Percentiles rank a stretch among this genome's conserved stretches.
These are phyloP conservation scores for Drosophila tropicalis DNA, from an alignment of 1,140 invertebrate species.

Conservation along the genomic window DNA sequence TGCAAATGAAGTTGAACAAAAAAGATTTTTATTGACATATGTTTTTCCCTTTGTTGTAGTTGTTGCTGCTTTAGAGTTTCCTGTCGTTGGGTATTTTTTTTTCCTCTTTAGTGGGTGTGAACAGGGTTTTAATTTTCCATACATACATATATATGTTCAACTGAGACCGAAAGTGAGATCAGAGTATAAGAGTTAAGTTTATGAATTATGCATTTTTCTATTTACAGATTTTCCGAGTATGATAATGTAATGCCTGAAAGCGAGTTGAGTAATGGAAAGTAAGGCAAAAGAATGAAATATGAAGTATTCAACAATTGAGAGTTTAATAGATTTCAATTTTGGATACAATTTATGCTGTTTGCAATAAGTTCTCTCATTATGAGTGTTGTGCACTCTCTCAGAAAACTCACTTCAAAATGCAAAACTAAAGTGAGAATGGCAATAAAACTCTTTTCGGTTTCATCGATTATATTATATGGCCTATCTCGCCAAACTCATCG, in stretches of 20 bases:
- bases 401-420: too few relatives aligned
- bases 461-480: too few relatives aligned
- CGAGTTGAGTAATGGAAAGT: slow-evolving; percentile 41
- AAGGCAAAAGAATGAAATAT: not conserved
- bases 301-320: not conserved
- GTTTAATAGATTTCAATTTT: too few relatives aligned
- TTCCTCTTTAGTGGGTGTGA: slow-evolving; percentile 63
- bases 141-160: slow-evolving; percentile 9
- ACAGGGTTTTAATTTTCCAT: slow-evolving; percentile 69
- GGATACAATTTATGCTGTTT: too few relatives aligned
- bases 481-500: too few relatives aligned
- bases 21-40: slow-evolving; percentile 81
- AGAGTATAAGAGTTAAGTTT: slow-evolving; percentile 58
- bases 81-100: slow-evolving; percentile 55
- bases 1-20: slow-evolving; percentile 66
- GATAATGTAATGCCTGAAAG: slow-evolving; percentile 35
- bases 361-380: too few relatives aligned
- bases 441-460: too few relatives aligned
- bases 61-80: slow-evolving; percentile 48
- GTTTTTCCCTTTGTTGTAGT: slow-evolving; percentile 56
- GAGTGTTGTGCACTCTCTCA: too few relatives aligned
- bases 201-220: slow-evolving; percentile 70
- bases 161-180: slow-evolving; percentile 59
- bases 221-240: slow-evolving; percentile 26
- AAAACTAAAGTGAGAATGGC: too few relatives aligned